Evolutionary conservation across 2,888 invertebrate genomes (phyloP), one percentile per base, ranked within the genome.

Genomic region (Teleiodes luculella): DNA sequence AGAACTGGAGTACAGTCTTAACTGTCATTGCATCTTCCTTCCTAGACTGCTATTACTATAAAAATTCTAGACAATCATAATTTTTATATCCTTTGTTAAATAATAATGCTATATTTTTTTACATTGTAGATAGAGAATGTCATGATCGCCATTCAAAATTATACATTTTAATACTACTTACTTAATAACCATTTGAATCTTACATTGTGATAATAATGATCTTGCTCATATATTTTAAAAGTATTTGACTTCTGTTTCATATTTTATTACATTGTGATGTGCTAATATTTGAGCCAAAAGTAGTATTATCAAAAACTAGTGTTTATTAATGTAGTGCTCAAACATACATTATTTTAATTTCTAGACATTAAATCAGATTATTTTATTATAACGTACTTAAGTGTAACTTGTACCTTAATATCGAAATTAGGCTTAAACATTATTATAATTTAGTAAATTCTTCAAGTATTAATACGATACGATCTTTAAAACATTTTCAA

Each of bases 291-390:
- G 43, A 43, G 43, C 43, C 43, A 33, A 33, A n/a, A 35, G 30
- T 33, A 20, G 48, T 48, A 48, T 48, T 48, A 48, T 13, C 43
- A 43, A 28, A 43, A 43, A 13, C 13, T 43, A 43, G 43, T 43
- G 43, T 43, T n/a, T n/a, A 20, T 10, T 35, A 51, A n/a, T 30
- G 30, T 46, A 53, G 52, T 53, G 52, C 52, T 53, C 52, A 53
- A 53, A 24, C 28, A 36, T 24, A 11, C 11, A 33, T 18, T 35
- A 31, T 48, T 48, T 20, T 43, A 24, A 35, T 5, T 13, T 31
- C 46, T 46, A 48, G 48, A 20, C 33, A 1, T 35, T 7, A 33
- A 35, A 20, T 13, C 20, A 47, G 31, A 24, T 16, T 47, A 47
- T 37, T 37, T 33, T 47, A 33, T 16, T 46, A 46, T 31, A 46